A percentile compares a stretch with the other conserved stretches of the same genome.
Evolutionary conservation across 2,888 invertebrate genomes (phyloP).

Genomic region (Brachynemurus nebulosus): DNA sequence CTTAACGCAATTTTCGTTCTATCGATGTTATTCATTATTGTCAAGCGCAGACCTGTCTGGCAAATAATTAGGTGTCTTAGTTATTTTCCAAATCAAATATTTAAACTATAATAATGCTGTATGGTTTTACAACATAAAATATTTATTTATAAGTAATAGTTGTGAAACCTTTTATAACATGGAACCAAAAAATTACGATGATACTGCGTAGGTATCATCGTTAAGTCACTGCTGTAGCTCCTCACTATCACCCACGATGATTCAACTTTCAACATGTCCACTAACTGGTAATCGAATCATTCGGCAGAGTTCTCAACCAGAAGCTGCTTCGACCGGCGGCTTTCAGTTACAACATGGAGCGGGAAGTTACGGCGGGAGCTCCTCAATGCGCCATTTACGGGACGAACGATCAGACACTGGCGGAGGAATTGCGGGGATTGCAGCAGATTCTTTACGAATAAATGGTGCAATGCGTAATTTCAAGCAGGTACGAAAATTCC

Average conservation of each 20-base stretch:
- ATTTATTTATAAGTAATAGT: too few species aligned
- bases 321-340: constrained; percentile 46
- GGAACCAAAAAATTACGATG: too few species aligned
- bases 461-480: constrained; percentile 95
- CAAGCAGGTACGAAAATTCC: constrained; percentile 63
- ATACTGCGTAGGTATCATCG: constrained; percentile 30
- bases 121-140: too few species aligned
- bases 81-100: too few species aligned
- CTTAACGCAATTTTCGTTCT: too few species aligned
- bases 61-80: too few species aligned
- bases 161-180: too few species aligned
- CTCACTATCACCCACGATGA: constrained; percentile 51
- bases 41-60: too few species aligned
- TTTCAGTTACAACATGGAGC: constrained; percentile 16
- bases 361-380: constrained; percentile 34
- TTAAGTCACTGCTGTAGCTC: constrained; percentile 31
- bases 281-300: constrained; percentile 61
- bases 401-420: constrained; percentile 37
- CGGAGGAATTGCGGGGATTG: constrained; percentile 87
- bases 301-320: constrained; percentile 78
- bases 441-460: constrained; percentile 87
- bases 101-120: too few species aligned
- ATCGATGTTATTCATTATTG: too few species aligned
- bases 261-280: constrained; percentile 54
- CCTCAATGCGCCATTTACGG: constrained; percentile 72